A percentile compares a stretch with the other conserved stretches of the same genome.
These are phyloP conservation scores for Oscheius sp. DNA, from an alignment of 1,140 invertebrate genomes.

Conservation along the genomic window DNA sequence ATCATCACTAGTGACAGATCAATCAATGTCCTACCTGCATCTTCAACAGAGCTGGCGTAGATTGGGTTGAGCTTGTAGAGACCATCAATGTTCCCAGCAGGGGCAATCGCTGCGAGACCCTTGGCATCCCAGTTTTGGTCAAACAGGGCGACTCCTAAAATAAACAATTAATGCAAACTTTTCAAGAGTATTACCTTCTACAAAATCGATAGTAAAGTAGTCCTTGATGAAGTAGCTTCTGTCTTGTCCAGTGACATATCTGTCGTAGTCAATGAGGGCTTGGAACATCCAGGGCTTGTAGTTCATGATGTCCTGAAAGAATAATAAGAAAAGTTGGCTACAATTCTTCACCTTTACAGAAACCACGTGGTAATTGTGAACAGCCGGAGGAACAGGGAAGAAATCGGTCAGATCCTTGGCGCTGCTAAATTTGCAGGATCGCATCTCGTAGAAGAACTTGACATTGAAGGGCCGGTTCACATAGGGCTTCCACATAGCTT, in stretches of 20 bases:
- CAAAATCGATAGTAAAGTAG: not conserved
- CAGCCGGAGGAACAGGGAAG: not conserved
- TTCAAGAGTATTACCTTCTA: too few species aligned
- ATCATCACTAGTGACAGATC: not conserved
- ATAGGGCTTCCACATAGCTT: not conserved
- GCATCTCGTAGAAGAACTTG: not conserved
- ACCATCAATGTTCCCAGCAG: not conserved
- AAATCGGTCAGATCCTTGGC: not conserved
- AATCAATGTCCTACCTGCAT: not conserved
- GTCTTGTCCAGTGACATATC: not conserved
- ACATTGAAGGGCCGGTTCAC: not conserved
- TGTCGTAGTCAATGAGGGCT: not conserved
- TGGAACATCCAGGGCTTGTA: not conserved
- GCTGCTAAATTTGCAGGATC: not conserved
- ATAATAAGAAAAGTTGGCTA: too few species aligned
- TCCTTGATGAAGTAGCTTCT: not conserved
- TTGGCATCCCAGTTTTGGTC: not conserved
- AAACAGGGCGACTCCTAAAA: not conserved
- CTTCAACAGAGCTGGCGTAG: not conserved
- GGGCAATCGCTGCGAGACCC: not conserved
- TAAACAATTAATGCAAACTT: too few species aligned
- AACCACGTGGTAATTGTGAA: not conserved
- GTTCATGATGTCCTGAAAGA: not conserved
- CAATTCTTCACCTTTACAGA: too few species aligned
- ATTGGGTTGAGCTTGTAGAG: not conserved